Conservation (phyloP, 2,888 invertebrate genomes). For the Hemicrepidius hirtus region DNA sequence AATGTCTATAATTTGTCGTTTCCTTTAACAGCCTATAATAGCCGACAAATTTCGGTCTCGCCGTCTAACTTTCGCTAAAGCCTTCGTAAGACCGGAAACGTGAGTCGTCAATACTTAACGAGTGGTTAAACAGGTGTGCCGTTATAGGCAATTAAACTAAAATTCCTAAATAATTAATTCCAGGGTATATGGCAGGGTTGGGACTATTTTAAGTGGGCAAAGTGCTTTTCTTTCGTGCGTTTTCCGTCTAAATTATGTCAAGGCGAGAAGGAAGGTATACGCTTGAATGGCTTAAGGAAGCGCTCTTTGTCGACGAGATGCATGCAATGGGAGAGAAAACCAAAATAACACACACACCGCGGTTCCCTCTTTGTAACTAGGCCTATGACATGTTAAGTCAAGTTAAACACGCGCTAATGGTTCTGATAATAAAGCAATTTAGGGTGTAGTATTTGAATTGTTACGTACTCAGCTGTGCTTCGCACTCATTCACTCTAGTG, state of each 20-base stretch:
- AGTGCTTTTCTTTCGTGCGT: background rate
- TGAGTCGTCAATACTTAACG: slow-evolving; percentile 31
- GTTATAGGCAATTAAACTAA: slow-evolving; percentile 34
- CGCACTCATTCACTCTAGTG: slow-evolving; percentile 11
- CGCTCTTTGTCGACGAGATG: background rate
- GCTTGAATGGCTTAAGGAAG: background rate
- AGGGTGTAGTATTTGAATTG: slow-evolving; percentile 55
- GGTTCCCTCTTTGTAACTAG: slow-evolving; percentile 57
- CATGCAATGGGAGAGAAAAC: background rate
- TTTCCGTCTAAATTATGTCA: slow-evolving; percentile 2
- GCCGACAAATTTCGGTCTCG: slow-evolving; percentile 29
- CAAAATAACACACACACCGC: slow-evolving; percentile 27
- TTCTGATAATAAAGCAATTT: slow-evolving; percentile 66
- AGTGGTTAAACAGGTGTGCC: slow-evolving; percentile 28
- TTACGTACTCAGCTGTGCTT: slow-evolving; percentile 39
- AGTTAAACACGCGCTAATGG: slow-evolving; percentile 65
- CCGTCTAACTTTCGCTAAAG: slow-evolving; percentile 13
- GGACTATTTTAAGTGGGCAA: background rate
- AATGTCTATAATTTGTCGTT: slow-evolving; percentile 35
- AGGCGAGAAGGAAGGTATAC: background rate
- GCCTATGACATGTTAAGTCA: slow-evolving; percentile 62
- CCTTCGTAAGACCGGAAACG: slow-evolving; percentile 31
- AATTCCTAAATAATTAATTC: slow-evolving; percentile 19
- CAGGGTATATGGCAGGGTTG: background rate
- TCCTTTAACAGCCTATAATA: slow-evolving; percentile 35